These are phyloP conservation scores for Anolis sagrei DNA, from an alignment of 2,113 vertebrate species.

Conservation along the genomic window DNA sequence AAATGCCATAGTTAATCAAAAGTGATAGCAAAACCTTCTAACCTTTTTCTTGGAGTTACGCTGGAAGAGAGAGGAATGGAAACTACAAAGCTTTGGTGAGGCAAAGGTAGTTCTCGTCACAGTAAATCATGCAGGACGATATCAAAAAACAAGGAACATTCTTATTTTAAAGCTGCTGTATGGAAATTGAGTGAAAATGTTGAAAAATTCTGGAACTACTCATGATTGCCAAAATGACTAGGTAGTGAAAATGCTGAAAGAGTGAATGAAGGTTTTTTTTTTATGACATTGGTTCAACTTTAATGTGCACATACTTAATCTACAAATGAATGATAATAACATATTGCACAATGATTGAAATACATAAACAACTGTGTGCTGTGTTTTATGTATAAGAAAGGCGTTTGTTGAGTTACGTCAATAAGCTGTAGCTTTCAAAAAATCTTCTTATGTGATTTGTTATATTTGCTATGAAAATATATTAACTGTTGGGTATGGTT, in stretches of 20 bases:
- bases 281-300: conserved; percentile 39
- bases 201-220: conserved; percentile 66
- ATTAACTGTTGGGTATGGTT: not conserved
- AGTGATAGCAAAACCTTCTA: not conserved
- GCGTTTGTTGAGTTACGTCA: conserved; percentile 16
- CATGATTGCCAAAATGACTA: conserved; percentile 34
- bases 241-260: conserved; percentile 63
- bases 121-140: not conserved
- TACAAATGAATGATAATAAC: conserved; percentile 26
- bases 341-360: not conserved
- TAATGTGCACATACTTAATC: not conserved
- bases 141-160: conserved; percentile 56
- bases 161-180: conserved; percentile 53
- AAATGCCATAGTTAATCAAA: not conserved
- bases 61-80: not conserved
- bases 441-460: conserved; percentile 10
- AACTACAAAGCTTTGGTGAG: not conserved
- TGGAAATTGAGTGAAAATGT: conserved; percentile 62
- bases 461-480: conserved; percentile 8
- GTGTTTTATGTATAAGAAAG: conserved; percentile 24
- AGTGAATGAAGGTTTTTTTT: conserved; percentile 58
- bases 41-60: not conserved
- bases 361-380: not conserved
- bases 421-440: conserved; percentile 3
- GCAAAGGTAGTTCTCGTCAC: not conserved